Conservation (phyloP, 1,140 invertebrate genomes). For the Hestina assimilis region DNA sequence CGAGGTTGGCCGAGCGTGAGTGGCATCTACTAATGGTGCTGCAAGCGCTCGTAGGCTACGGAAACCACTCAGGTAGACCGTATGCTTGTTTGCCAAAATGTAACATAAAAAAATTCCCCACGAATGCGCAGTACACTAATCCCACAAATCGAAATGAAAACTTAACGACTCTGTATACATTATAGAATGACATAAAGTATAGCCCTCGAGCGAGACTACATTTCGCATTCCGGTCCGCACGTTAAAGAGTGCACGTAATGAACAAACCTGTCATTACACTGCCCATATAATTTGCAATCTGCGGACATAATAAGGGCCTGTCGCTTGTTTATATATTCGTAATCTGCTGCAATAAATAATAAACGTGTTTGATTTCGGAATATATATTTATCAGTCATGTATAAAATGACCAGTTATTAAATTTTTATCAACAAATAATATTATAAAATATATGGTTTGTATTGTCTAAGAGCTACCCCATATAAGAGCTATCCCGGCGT, state of each 20-base stretch:
- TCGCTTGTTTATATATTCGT: background rate
- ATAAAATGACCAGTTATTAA: background rate
- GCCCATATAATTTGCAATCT: background rate
- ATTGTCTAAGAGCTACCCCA: no score
- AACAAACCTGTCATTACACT: background rate
- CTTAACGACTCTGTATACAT: background rate
- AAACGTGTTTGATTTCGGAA: background rate
- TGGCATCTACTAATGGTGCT: no score
- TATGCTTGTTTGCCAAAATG: no score
- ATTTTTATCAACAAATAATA: no score
- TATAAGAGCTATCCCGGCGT: no score
- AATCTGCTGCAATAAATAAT: background rate
- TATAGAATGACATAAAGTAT: conserved; percentile 3
- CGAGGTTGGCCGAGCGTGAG: no score
- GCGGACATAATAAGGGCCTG: background rate
- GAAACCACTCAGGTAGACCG: no score
- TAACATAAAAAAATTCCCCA: no score
- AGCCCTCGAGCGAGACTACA: background rate
- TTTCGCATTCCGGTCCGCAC: background rate
- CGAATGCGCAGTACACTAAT: no score
- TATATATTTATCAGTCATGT: background rate
- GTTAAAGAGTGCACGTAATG: conserved; percentile 1
- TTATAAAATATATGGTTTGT: no score
- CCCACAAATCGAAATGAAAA: no score
- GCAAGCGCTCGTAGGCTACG: no score